Evolutionary conservation across 2,888 invertebrate species (phyloP), one percentile per base, ranked within the genome.

Genomic region (Chloromyia formosa): DNA sequence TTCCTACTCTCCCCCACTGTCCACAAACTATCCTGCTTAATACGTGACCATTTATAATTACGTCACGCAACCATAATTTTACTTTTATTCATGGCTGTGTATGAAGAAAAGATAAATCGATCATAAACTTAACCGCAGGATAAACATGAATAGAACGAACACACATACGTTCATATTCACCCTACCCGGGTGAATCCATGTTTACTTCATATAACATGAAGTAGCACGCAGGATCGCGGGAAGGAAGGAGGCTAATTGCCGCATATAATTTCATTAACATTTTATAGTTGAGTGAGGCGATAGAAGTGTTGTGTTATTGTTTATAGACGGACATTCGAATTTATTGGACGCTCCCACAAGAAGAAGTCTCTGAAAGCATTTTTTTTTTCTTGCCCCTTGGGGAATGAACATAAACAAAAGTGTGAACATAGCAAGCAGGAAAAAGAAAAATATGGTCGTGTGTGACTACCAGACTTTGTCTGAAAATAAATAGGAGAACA

Each of bases 81-180:
- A 60, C 7, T 4, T 35, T 23, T 23, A 60, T 60, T 23, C 14
- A 1, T 60, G 12, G 1, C 7, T 23, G 18, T 60, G 14, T 60
- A 22, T 60, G 14, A 14, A 23, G 14, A 35, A 60, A 60, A 60
- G 60, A 60, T 60, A 60, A 60, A 60, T 60, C 60, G 60, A 60
- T 23, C 23, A 60, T 60, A 60, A 60, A 60, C 22, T 60, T 14
- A 60, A 60, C 60, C 60, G n/a, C 23, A 14, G 23, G 60, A 60
- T 60, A 60, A 60, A 60, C 22, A n/a, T n/a, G n/a, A n/a, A n/a
- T n/a, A 14, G 27, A 23, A 23, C 1, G 12, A 23, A 23, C 60
- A 60, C 20, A 14, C 22, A 22, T 20, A 14, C 14, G 12, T 35
- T 4, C 7, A 35, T 35, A 35, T 35, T 35, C 27, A 35, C 27